Evolutionary conservation across 2,888 invertebrate genomes (phyloP), one percentile per base, ranked within the genome.

Genomic region (Eucera pruinosa): DNA sequence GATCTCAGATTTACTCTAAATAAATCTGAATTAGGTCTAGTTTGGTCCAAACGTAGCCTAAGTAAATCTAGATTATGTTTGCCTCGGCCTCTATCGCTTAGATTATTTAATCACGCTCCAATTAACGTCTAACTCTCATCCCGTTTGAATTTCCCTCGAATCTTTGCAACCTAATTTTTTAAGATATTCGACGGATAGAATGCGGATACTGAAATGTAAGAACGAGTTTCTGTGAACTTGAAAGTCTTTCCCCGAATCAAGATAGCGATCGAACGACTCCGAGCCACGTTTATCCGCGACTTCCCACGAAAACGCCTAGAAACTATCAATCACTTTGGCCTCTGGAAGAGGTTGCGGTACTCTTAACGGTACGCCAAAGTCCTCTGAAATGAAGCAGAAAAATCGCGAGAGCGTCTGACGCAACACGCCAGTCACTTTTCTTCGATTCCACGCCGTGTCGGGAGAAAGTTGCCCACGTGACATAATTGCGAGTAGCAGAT

Each of bases 401-500:
- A 45, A 36, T 54, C 62, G 50, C 50, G 45, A 68, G 11, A 66
- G 66, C 20, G 18, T 45, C 58, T 83, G 82, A 86, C 70, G 84
- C 80, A 88, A 88, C n/a, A n/a, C 65, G 54, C 18, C 54, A 64
- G 70, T 71, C 73, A 65, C 74, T 83, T 78, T 80, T 83, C 75
- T 72, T 78, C 57, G 78, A 57, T 54, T 74, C 69, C 33, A 3
- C n/a, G n/a, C 27, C 2, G 2, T 75, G 30, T 72, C 50, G 70
- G 81, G 90, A 89, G 90, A 90, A 90, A 90, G 90, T 89, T 89
- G 87, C 78, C 87, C 84, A 83, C 85, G 87, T 90, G 89, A 89
- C 88, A 89, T 89, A 89, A 90, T 89, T 88, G 81, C 79, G 80
- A 67, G 77, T 70, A 71, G 73, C 62, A 75, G 78, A 86, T 87